phyloP scores from a whole-genome alignment of 2,113 vertebrate species.

The Fulmarus glacialis region DNA sequence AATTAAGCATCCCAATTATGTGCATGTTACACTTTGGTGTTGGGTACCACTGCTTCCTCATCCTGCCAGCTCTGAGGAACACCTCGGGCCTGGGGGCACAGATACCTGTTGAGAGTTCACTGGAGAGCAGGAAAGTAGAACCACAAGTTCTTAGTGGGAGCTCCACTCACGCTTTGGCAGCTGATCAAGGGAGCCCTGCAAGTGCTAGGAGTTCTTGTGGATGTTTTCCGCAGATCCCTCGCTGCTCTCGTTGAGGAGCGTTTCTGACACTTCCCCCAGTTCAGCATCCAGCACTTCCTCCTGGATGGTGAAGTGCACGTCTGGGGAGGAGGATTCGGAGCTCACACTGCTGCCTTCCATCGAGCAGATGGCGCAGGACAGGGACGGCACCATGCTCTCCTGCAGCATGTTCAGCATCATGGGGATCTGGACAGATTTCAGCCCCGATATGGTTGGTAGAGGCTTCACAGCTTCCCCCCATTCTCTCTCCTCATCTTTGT shows the following conservation, averaged over 20 bases:
- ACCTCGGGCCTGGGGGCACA: background rate
- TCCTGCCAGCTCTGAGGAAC: background rate
- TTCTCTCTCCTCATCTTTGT: slow-evolving; percentile 88
- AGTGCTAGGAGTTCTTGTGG: slow-evolving; percentile 73
- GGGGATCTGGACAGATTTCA: slow-evolving; percentile 78
- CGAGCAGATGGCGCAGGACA: slow-evolving; percentile 87
- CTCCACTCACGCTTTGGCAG: background rate
- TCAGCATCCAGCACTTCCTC: slow-evolving; percentile 85
- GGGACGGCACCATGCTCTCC: slow-evolving; percentile 79
- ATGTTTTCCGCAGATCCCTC: slow-evolving; percentile 80
- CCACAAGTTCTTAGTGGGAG: background rate
- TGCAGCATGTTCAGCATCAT: slow-evolving; percentile 78
- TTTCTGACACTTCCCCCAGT: slow-evolving; percentile 76
- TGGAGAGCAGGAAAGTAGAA: slow-evolving; percentile 40
- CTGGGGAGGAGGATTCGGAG: slow-evolving; percentile 89
- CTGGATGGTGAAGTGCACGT: slow-evolving; percentile 88
- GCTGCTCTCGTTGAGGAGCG: slow-evolving; percentile 70
- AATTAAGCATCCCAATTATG: background rate
- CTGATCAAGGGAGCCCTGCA: background rate
- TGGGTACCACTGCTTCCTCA: background rate
- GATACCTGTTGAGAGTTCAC: background rate
- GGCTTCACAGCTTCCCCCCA: slow-evolving; percentile 88
- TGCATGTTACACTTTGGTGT: background rate
- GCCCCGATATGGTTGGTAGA: slow-evolving; percentile 62
- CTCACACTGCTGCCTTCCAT: slow-evolving; percentile 92